Conservation (phyloP, 2,113 vertebrate genomes). For the Cryptomyrus ogoouensis region DNA sequence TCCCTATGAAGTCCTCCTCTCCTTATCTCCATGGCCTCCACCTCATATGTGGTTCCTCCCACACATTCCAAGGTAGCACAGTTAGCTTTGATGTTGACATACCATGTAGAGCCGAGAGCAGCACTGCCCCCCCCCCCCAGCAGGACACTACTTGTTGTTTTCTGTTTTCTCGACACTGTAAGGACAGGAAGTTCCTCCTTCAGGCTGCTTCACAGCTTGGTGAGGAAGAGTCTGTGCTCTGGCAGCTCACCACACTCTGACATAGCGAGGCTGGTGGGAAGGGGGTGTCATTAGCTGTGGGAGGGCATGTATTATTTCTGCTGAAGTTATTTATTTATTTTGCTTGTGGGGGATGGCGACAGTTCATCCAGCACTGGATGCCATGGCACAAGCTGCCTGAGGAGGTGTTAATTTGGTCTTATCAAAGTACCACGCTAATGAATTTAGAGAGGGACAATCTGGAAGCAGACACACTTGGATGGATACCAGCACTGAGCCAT, state of each 20-base stretch:
- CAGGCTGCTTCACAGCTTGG: not conserved
- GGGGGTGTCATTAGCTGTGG: not conserved
- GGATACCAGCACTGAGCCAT: not conserved
- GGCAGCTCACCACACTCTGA: not conserved
- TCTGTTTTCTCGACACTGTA: not conserved
- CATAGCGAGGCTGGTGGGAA: not conserved
- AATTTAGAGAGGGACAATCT: slow-evolving; percentile 6
- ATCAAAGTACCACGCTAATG: slow-evolving; percentile 14
- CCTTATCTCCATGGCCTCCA: not conserved
- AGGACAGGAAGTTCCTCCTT: not conserved
- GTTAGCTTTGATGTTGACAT: not conserved
- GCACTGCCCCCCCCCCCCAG: not conserved
- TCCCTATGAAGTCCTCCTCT: no score
- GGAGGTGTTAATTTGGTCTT: slow-evolving; percentile 36
- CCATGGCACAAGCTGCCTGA: slow-evolving; percentile 46
- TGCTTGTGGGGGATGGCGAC: not conserved
- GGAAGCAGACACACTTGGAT: not conserved
- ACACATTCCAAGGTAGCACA: not conserved
- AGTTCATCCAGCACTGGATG: slow-evolving; percentile 38
- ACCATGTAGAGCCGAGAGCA: not conserved
- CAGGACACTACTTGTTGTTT: not conserved
- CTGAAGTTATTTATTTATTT: slow-evolving; percentile 4
- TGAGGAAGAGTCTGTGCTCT: not conserved
- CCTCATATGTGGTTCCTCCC: not conserved
- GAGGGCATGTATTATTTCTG: not conserved